A percentile compares a stretch with the other conserved stretches of the same genome.
Evolutionary conservation across 2,113 vertebrate species (phyloP).

Genomic region (Lagopus muta): DNA sequence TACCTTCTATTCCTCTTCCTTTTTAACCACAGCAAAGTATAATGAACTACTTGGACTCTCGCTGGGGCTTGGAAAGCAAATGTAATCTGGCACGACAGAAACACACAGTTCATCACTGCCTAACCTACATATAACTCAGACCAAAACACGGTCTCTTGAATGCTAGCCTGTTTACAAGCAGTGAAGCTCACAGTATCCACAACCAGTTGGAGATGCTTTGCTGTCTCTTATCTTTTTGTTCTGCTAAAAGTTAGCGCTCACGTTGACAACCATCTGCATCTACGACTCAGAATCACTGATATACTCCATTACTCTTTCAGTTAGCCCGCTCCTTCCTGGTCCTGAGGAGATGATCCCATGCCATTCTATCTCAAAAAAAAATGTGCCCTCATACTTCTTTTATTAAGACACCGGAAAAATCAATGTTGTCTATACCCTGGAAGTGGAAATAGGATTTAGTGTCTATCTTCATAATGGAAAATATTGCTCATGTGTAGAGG

Average conservation of each 20-base stretch:
- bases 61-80: neutral
- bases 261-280: constrained; percentile 44
- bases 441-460: constrained; percentile 50
- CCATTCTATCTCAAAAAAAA: constrained; percentile 26
- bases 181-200: constrained; percentile 41
- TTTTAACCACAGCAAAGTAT: constrained; percentile 40
- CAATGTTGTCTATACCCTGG: constrained; percentile 32
- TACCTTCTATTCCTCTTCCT: constrained; percentile 7
- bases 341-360: constrained; percentile 18
- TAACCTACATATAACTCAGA: neutral
- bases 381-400: constrained; percentile 9
- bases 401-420: constrained; percentile 51
- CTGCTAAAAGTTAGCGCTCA: constrained; percentile 42
- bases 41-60: constrained; percentile 40
- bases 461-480: constrained; percentile 58
- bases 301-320: constrained; percentile 12
- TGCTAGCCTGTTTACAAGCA: constrained; percentile 20
- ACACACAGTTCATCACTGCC: constrained; percentile 39
- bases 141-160: constrained; percentile 37
- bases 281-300: constrained; percentile 31
- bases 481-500: constrained; percentile 34
- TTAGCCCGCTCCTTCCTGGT: neutral
- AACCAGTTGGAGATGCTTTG: constrained; percentile 60
- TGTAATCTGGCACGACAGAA: constrained; percentile 51
- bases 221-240: constrained; percentile 45